phyloP scores from a whole-genome alignment of 1,140 invertebrate genomes.

The Temnothorax longispinosus region DNA sequence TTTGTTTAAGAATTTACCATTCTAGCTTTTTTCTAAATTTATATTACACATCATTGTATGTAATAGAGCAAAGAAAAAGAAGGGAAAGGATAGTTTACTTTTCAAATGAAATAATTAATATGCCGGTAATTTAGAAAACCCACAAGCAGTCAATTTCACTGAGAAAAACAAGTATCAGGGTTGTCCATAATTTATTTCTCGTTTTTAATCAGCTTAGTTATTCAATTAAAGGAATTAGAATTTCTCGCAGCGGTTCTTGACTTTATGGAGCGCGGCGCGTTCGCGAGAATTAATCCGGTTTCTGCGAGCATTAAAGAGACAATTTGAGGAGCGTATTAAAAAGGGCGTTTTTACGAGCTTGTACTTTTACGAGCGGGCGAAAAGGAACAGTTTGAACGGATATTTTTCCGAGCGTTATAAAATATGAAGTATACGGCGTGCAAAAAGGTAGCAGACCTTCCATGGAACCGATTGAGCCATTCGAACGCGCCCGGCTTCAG shows the following conservation, averaged over 20 bases:
- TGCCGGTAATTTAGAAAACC: constrained; percentile 17
- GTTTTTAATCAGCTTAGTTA: constrained; percentile 14
- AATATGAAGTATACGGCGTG: neutral
- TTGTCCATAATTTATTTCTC: constrained; percentile 33
- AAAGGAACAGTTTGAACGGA: constrained; percentile 19
- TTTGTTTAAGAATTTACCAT: neutral
- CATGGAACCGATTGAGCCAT: constrained; percentile 32
- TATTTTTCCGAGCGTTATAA: constrained; percentile 2
- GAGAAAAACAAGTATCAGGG: constrained; percentile 28
- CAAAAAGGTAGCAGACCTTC: neutral
- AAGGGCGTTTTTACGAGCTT: constrained; percentile 52
- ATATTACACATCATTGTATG: neutral
- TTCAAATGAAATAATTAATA: constrained; percentile 12
- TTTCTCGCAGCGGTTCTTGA: neutral
- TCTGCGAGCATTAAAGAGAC: constrained; percentile 27
- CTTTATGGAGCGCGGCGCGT: constrained; percentile 4
- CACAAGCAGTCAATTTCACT: neutral
- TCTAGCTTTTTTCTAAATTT: neutral
- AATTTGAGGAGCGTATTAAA: constrained; percentile 44
- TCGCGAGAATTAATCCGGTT: constrained; percentile 15
- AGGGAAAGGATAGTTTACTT: neutral
- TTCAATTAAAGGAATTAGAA: constrained; percentile 58
- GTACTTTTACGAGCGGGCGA: constrained; percentile 15
- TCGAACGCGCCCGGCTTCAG: constrained; percentile 55
- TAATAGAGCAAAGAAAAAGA: neutral